phyloP scores from a whole-genome alignment of 2,797 vertebrate species.

The Spheniscus humboldti region DNA sequence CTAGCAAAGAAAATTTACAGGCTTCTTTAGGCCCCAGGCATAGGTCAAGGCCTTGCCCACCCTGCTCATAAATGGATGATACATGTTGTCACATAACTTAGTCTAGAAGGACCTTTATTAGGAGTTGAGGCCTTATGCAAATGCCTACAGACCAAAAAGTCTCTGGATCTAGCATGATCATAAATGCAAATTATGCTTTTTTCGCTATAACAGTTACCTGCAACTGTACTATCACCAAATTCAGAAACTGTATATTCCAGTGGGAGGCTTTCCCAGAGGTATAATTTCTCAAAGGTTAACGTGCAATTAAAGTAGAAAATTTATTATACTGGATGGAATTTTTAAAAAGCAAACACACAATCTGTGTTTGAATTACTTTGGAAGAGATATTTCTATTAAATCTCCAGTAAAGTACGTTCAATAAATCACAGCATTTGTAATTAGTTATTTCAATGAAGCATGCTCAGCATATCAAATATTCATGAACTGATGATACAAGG shows the following conservation, averaged over 20 bases:
- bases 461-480: slow-evolving; percentile 73
- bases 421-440: slow-evolving; percentile 72
- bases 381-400: slow-evolving; percentile 71
- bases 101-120: neutral
- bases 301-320: slow-evolving; percentile 58
- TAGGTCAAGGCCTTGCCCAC: neutral
- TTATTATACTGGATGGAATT: slow-evolving; percentile 47
- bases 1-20: neutral
- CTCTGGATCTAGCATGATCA: neutral
- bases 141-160: neutral
- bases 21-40: neutral
- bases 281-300: slow-evolving; percentile 66
- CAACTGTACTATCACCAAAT: neutral
- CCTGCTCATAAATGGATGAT: neutral
- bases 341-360: slow-evolving; percentile 65
- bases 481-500: slow-evolving; percentile 71
- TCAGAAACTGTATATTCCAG: slow-evolving; percentile 49
- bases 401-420: slow-evolving; percentile 66
- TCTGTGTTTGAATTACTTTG: slow-evolving; percentile 58
- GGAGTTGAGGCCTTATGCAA: neutral
- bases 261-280: slow-evolving; percentile 62
- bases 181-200: neutral
- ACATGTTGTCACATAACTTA: neutral
- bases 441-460: slow-evolving; percentile 76
- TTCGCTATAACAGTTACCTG: neutral